Evolutionary conservation across 2,888 invertebrate species (phyloP).

Genomic region (Cataglyphis livida): DNA sequence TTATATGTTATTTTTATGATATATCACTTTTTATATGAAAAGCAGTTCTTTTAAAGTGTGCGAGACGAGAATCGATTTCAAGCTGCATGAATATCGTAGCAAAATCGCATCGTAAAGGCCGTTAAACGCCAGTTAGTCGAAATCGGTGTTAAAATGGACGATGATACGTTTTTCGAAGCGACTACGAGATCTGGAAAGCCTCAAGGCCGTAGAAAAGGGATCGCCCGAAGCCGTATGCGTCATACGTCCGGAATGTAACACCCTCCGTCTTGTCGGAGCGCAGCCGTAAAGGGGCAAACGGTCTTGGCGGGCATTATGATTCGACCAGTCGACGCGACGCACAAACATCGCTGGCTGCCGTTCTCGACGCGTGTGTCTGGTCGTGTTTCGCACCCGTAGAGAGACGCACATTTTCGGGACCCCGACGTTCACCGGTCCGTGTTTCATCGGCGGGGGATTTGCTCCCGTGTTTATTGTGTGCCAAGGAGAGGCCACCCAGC

Average conservation of each 20-base stretch:
- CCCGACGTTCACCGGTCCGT: background rate
- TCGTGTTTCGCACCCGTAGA: background rate
- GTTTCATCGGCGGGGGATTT: conserved; percentile 42
- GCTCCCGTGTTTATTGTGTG: conserved; percentile 66
- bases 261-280: conserved; percentile 72
- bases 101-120: conserved; percentile 3
- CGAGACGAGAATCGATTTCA: background rate
- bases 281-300: conserved; percentile 72
- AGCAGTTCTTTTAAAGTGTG: background rate
- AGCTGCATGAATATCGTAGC: background rate
- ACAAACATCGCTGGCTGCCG: conserved; percentile 34
- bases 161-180: background rate
- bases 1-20: background rate
- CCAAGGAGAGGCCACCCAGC: conserved; percentile 47
- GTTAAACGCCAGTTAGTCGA: conserved; percentile 20
- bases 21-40: background rate
- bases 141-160: conserved; percentile 2
- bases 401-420: background rate
- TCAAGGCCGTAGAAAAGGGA: conserved; percentile 63
- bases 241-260: conserved; percentile 83
- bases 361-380: conserved; percentile 44
- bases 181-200: conserved; percentile 48
- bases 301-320: conserved; percentile 62
- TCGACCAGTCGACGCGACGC: conserved; percentile 41
- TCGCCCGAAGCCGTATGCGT: conserved; percentile 76